Evolutionary conservation across 2,888 invertebrate species (phyloP), one percentile per base, ranked within the genome.

Genomic region (Ormyrus labotus): DNA sequence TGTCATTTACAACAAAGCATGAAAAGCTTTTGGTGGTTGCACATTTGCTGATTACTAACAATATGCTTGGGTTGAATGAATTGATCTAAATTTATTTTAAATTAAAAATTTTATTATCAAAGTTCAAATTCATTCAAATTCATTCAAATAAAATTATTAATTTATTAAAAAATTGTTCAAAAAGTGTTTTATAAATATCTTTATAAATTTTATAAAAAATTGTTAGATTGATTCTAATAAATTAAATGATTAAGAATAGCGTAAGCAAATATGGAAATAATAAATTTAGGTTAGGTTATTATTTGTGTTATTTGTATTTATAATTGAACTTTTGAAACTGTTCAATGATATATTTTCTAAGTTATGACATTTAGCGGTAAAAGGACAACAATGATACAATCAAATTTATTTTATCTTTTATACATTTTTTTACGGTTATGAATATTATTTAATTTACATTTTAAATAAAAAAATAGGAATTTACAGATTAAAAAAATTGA

Each of bases 271-370:
- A 50, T 55, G 65, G 2, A 34, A 60, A 53, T 58, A 74, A 58
- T 67, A 58, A 74, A 34, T 65, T 68, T 53, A 70, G 64, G 67
- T 75, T 75, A 75, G 13, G 77, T 63, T 61, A 57, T 63, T 9
- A 65, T 45, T 57, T 48, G 51, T n/a, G 9, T 34, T 50, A 71
- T 72, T 78, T 50, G 2, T 34, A 34, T 34, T 34, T 34, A 34
- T 34, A 34, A 34, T 34, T 34, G 34, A 34, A 34, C 34, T 34
- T 34, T 34, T 34, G 2, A 3, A 34, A 34, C 1, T 19, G 34
- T 34, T 34, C 34, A 34, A 3, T 34, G 34, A 34, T 34, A 34
- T 34, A 34, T 34, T 34, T 34, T 34, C 34, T 34, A 34, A 34
- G 34, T 34, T 34, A 34, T 34, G 34, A 34, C 34, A 34, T 34